Base-by-base conservation (phyloP, 2,888 invertebrate species). In the Campaea margaritaria region DNA sequence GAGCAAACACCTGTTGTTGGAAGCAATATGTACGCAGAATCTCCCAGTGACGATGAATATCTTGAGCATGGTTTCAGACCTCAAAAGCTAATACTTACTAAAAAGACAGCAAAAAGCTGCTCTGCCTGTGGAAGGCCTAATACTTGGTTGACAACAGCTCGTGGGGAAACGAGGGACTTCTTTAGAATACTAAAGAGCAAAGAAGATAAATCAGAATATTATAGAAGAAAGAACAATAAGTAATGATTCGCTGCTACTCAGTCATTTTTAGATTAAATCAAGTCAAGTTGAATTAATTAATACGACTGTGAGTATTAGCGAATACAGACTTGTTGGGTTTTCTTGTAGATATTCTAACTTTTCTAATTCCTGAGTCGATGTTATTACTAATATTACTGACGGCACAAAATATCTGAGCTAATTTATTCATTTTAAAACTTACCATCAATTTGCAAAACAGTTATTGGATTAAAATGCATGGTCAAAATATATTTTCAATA, bases 121-220 rank as follows among this genome's bases (percentile, higher is more conserved):
- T 38, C 38, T 28, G 10, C 27, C 5, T 56, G 56, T 2, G 52
- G 48, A 11, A 44, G 52, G 13, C 57, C 53, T 16, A 13, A 5
- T 7, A 62, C 38, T 41, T 57, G 62, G 83, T 49, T 49, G 0
- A 84, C 84, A 0, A 84, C 83, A 9, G 56, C 34, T 2, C 76
- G 69, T 45, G 84, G 83, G 1, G 83, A 84, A 72, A 83, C 80
- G 0, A 74, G 84, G 65, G 86, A 85, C 56, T 83, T 85, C 44
- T 81, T 67, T 50, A 76, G 81, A 72, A 61, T 84, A 49, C 60
- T 78, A 36, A 27, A 65, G 10, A 48, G 53, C 10, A 43, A 28
- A 1, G 45, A 58, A 38, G n/a, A 10, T 21, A 10, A 8, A 36
- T n/a, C 4, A 38, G 1, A n/a, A 21, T 5, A 21, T 21, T 21